Conservation (phyloP, 2,797 vertebrate species). For the Petrocephalus sullivani region DNA sequence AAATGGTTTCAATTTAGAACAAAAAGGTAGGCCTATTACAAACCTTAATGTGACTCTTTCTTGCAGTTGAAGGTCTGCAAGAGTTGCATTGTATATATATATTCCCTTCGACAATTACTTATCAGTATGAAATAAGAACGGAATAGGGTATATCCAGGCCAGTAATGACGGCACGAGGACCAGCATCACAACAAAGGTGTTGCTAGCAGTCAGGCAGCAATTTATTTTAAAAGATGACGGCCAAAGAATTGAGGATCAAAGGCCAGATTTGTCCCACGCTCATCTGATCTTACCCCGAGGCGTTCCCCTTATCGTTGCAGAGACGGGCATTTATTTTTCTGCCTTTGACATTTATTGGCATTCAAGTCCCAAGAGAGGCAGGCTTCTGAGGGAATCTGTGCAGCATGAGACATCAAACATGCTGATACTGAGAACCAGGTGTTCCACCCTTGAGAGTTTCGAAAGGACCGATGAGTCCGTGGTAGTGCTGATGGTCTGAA, state of each 20-base stretch:
- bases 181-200: neutral
- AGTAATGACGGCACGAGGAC: neutral
- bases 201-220: neutral
- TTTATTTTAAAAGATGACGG: conserved; percentile 6
- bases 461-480: neutral
- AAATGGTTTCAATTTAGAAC: conserved; percentile 10
- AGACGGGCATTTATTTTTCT: neutral
- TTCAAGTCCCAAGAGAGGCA: neutral
- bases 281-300: conserved; percentile 2
- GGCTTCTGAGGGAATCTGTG: neutral
- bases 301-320: neutral
- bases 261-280: neutral
- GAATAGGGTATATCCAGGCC: neutral
- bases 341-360: conserved; percentile 7
- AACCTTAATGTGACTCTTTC: conserved; percentile 5
- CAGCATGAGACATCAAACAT: neutral
- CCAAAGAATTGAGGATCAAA: neutral
- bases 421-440: neutral
- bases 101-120: neutral
- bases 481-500: neutral
- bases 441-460: neutral
- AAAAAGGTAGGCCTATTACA: neutral
- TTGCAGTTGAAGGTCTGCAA: neutral
- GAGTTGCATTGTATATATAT: neutral
- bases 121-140: neutral